phyloP scores from a whole-genome alignment of 2,113 vertebrate genomes.

The Catharus bicknelli region DNA sequence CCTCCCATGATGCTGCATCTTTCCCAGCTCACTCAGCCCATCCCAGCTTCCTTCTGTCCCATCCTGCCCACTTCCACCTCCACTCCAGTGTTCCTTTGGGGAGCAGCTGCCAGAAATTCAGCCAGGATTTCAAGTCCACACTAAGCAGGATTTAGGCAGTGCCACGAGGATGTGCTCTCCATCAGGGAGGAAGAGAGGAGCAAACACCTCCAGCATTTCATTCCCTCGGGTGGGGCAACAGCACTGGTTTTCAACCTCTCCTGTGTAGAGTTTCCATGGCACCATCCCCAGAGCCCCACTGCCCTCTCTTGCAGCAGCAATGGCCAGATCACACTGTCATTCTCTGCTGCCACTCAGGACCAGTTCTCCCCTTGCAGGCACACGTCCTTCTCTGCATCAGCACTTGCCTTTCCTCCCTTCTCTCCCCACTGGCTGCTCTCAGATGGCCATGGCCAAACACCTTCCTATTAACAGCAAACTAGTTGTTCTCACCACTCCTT shows the following conservation, averaged over 20 bases:
- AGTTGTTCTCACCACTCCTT: not conserved
- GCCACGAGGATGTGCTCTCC: too few species aligned
- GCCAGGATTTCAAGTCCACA: not conserved
- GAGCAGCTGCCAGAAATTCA: not conserved
- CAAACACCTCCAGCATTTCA: not conserved
- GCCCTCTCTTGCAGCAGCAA: not conserved
- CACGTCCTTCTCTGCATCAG: not conserved
- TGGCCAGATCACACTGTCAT: not conserved
- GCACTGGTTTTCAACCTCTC: not conserved
- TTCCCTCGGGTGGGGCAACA: not conserved
- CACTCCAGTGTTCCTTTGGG: not conserved
- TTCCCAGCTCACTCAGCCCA: not conserved
- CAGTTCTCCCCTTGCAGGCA: not conserved
- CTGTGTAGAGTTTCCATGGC: not conserved
- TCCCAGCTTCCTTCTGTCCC: too few species aligned
- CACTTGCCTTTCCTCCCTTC: not conserved
- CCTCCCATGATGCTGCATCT: rapidly evolving
- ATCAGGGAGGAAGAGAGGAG: not conserved
- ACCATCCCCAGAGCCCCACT: not conserved
- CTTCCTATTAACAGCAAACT: not conserved
- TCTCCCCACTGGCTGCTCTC: not conserved
- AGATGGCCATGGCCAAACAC: not conserved
- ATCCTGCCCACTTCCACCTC: not conserved
- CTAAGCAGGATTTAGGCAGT: not conserved
- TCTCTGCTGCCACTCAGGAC: not conserved